phyloP scores from a whole-genome alignment of 2,113 vertebrate species.

The Brachyhypopomus gauderio region DNA sequence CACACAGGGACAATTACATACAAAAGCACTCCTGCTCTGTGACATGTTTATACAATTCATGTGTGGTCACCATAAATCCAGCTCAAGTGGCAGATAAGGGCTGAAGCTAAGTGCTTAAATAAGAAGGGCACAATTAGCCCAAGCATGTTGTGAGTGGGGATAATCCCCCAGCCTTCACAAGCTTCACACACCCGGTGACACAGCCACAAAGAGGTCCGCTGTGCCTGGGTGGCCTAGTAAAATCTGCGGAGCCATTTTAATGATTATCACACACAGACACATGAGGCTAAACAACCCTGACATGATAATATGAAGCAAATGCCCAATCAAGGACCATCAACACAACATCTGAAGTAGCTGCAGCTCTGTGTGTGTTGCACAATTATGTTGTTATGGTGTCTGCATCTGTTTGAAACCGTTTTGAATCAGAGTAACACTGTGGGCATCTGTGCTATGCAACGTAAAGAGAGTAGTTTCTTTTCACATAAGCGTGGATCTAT shows the following conservation, averaged over 20 bases:
- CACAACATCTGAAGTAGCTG: neutral
- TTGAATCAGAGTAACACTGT: neutral
- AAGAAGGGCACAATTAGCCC: constrained; percentile 21
- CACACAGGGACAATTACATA: neutral
- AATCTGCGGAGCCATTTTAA: neutral
- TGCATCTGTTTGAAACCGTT: neutral
- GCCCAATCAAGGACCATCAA: neutral
- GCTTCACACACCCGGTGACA: neutral
- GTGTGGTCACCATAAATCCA: constrained; percentile 53
- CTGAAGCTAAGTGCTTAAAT: constrained; percentile 34
- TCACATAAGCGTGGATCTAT: neutral
- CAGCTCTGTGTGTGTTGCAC: neutral
- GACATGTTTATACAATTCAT: constrained; percentile 26
- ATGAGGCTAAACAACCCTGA: neutral
- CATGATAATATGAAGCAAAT: neutral
- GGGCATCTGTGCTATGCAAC: neutral
- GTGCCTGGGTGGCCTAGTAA: constrained; percentile 34
- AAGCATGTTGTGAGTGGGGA: constrained; percentile 32
- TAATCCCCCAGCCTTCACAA: constrained; percentile 31
- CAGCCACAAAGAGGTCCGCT: neutral
- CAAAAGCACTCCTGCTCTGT: neutral
- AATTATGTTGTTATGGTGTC: no score
- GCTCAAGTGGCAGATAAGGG: constrained; percentile 35
- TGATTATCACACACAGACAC: neutral
- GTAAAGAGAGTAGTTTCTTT: neutral